A percentile compares a stretch with the other conserved stretches of the same genome.
Conservation (phyloP, 2,888 invertebrate species). For the Liodrosophila aerea region DNA sequence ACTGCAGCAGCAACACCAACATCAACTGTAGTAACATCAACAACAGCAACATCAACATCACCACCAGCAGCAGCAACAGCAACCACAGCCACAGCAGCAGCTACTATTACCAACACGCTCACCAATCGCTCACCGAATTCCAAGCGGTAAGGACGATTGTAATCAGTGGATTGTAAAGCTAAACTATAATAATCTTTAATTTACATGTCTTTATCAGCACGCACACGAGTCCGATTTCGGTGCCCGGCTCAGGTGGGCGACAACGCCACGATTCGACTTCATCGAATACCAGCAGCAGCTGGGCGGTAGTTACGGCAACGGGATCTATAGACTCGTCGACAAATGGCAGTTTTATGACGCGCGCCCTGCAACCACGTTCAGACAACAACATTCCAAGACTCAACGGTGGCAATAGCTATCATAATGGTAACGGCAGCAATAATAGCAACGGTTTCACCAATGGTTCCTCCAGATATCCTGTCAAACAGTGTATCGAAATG, state of each 20-base stretch:
- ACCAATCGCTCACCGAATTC: constrained; percentile 81
- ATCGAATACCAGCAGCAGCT: constrained; percentile 86
- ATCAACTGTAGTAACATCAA: constrained; percentile 8
- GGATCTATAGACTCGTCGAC: constrained; percentile 84
- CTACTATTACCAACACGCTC: constrained; percentile 61
- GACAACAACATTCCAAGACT: constrained; percentile 65
- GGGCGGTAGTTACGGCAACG: constrained; percentile 88
- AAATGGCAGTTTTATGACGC: constrained; percentile 78
- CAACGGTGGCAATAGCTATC: constrained; percentile 67
- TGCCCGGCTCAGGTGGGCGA: constrained; percentile 83
- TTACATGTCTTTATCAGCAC: too few relatives aligned
- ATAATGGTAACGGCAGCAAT: constrained; percentile 50
- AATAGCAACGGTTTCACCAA: constrained; percentile 70
- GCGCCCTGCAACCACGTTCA: constrained; percentile 34
- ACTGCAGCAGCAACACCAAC: constrained; percentile 28
- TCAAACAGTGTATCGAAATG: constrained; percentile 60
- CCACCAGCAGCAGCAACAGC: constrained; percentile 31
- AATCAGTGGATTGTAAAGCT: too few relatives aligned
- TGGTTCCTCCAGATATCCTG: constrained; percentile 68
- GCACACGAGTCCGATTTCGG: constrained; percentile 86
- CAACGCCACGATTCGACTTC: constrained; percentile 85
- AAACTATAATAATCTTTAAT: too few relatives aligned
- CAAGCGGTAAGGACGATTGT: constrained; percentile 78
- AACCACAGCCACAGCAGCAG: constrained; percentile 28
- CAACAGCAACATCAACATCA: constrained; percentile 23